Base-by-base conservation (phyloP, 2,888 invertebrate species). In the Cryptops parisi region DNA sequence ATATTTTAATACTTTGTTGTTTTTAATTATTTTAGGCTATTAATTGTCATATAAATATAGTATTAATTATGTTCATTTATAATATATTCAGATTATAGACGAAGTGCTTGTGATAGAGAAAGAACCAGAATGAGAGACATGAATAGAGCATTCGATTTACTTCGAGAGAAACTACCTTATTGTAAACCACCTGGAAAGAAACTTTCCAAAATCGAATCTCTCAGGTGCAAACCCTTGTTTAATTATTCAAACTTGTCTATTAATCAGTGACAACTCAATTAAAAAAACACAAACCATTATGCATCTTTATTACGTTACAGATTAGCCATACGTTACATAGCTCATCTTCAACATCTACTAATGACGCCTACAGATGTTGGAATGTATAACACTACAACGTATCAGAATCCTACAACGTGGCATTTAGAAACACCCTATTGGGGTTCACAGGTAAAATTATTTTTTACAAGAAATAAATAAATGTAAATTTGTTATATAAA, bases 71-170 rank as follows among this genome's bases (percentile, higher is more conserved):
- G 19, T 52, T 55, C 45, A 51, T 15, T 25, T 45, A n/a, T n/a
- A n/a, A n/a, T n/a, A n/a, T n/a, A n/a, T n/a, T n/a, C n/a, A 82
- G 84, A 85, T 68, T 84, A 85, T 67, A 83, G 84, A 68, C 82
- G 82, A 66, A 83, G 84, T 0, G 87, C 87, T 0, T 86, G 86
- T 62, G 85, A 85, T 64, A 74, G 87, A 23, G 87, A 87, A 64
- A 71, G 87, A 3, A 85, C 84, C 0, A 73, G 87, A 39, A 87
- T 87, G 87, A 74, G 82, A 2, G 86, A 86, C 62, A 87, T 87
- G 86, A 87, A 87, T 66, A 74, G 77, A 49, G 85, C 86, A 0
- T 87, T 84, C 62, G 87, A 86, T 64, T 68, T 80, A 41, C 70
- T 87, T 17, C 75, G 86, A 33, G 79, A 81, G 43, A 81, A 81